phyloP scores from a whole-genome alignment of 2,888 invertebrate genomes.

The Scelioninae gen. 1 region DNA sequence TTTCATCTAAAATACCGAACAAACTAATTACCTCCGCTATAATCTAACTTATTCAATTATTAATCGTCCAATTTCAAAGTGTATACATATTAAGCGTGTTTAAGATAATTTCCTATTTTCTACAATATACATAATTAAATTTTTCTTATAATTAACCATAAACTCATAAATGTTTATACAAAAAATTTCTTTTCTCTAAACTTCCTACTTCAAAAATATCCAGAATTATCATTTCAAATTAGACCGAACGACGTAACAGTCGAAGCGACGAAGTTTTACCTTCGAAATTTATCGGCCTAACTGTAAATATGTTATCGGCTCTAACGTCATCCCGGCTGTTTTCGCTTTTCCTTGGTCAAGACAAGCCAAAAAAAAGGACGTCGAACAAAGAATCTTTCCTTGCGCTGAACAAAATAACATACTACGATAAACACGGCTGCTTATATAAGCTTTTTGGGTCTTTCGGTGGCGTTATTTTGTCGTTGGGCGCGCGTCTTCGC shows the following conservation, averaged over 20 bases:
- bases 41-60: slow-evolving; percentile 25
- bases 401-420: no score
- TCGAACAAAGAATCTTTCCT: no score
- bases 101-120: background rate
- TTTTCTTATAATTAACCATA: background rate
- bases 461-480: slow-evolving; percentile 5
- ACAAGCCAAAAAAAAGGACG: background rate
- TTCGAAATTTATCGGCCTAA: background rate
- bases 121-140: background rate
- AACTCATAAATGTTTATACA: background rate
- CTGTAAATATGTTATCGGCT: background rate
- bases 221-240: slow-evolving; percentile 33
- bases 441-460: slow-evolving; percentile 12
- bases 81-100: background rate
- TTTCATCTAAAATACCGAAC: slow-evolving; percentile 15
- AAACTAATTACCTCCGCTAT: slow-evolving; percentile 21
- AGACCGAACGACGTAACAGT: slow-evolving; percentile 13
- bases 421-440: background rate
- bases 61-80: background rate
- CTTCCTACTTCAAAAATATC: slow-evolving; percentile 8
- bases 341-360: slow-evolving; percentile 7
- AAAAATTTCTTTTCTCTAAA: background rate
- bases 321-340: background rate
- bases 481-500: slow-evolving; percentile 22
- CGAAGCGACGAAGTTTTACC: background rate